A percentile compares a stretch with the other conserved stretches of the same genome.
These are phyloP conservation scores for Loriculus beryllinus DNA, from an alignment of 2,797 vertebrate genomes.

Conservation along the genomic window DNA sequence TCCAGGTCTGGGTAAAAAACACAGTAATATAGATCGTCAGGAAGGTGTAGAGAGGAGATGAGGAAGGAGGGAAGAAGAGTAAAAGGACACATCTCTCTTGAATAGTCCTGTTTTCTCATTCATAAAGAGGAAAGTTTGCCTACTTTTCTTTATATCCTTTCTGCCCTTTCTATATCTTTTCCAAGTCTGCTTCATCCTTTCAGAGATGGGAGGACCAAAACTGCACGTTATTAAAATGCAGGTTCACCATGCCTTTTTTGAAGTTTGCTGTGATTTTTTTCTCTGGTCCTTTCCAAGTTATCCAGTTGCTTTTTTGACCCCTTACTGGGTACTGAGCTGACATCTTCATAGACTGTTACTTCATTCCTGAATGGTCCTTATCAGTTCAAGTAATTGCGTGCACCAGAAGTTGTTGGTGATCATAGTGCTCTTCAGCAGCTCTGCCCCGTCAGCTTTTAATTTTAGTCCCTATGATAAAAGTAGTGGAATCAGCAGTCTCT, in stretches of 20 bases:
- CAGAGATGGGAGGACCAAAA: background rate
- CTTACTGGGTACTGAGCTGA: background rate
- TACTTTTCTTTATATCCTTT: background rate
- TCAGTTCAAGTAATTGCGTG: background rate
- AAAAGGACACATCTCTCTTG: background rate
- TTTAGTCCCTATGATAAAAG: slow-evolving; percentile 2
- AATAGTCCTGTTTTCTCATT: background rate
- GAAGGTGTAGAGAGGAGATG: background rate
- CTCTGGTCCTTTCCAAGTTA: background rate
- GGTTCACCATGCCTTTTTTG: background rate
- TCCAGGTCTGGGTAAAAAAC: background rate
- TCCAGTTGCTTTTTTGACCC: background rate
- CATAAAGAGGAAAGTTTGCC: background rate
- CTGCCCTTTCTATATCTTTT: background rate
- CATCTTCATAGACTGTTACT: background rate
- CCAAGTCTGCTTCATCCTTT: background rate
- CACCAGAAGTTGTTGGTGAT: background rate
- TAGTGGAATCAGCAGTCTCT: slow-evolving; percentile 30
- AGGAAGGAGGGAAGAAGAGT: background rate
- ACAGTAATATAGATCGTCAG: background rate
- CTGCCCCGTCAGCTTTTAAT: slow-evolving; percentile 45
- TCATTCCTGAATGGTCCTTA: background rate
- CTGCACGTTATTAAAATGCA: background rate
- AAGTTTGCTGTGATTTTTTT: background rate
- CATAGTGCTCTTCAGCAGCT: background rate